These are phyloP conservation scores for Vultur gryphus DNA, from an alignment of 2,797 vertebrate species.

Conservation along the genomic window DNA sequence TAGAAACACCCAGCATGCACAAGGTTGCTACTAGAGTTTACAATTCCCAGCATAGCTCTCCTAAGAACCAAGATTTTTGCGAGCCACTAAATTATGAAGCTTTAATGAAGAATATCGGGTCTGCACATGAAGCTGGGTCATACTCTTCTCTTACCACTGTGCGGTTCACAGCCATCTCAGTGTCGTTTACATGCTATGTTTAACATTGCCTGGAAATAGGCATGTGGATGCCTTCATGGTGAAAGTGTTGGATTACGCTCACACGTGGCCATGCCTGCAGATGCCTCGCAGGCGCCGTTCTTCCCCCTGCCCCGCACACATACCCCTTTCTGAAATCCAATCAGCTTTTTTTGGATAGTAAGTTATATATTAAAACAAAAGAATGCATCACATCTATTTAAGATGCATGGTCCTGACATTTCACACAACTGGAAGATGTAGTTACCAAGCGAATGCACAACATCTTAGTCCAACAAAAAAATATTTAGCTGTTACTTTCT, in stretches of 20 bases:
- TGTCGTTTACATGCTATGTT: background rate
- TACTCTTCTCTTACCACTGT: background rate
- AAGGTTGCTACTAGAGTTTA: background rate
- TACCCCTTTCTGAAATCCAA: background rate
- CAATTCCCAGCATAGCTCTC: background rate
- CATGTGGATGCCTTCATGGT: background rate
- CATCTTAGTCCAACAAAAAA: background rate
- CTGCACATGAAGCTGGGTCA: background rate
- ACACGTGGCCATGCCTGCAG: background rate
- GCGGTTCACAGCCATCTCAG: background rate
- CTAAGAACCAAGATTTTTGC: background rate
- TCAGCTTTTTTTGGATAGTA: background rate
- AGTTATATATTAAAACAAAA: background rate
- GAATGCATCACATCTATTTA: background rate
- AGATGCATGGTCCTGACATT: background rate
- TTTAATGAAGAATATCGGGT: background rate
- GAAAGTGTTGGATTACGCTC: background rate
- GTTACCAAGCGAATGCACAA: background rate
- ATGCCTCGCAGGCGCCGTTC: background rate
- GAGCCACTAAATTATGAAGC: background rate
- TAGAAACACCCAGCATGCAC: background rate
- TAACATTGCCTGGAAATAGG: background rate
- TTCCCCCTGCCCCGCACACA: background rate
- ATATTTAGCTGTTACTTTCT: background rate
- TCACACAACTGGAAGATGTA: fast-evolving